Base-by-base conservation (phyloP, 2,113 vertebrate genomes). In the Hippocampus zosterae region DNA sequence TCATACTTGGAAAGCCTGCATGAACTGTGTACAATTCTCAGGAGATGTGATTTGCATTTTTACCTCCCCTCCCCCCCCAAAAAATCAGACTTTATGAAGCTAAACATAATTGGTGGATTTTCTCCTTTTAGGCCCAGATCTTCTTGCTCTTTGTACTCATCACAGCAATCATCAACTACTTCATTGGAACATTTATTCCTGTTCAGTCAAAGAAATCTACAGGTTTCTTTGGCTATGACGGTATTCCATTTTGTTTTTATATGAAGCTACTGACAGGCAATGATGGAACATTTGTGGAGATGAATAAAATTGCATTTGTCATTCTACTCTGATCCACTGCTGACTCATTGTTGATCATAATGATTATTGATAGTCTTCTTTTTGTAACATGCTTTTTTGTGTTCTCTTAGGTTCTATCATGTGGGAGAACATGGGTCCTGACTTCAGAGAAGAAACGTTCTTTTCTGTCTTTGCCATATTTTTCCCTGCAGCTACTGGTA, bases 391-490 rank as follows among this genome's bases (percentile, higher is more conserved):
- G n/a, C 8, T 62, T 65, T 37, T 59, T 33, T 25, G 23, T 41
- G 11, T 64, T 74, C 41, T 25, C 1, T 57, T 71, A 99, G 97
- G 84, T 68, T 85, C 91, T 37, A 95, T 99, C 90, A 93, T 99
- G 93, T 90, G 83, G 88, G 97, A 98, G 74, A 98, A 99, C 91
- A 96, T 99, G 91, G 94, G 94, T 76, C 96, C 97, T 0, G 92
- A 95, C 88, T 98, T 99, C 68, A 85, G 93, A 77, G 78, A 69
- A 0, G 90, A 93, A 2, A 95, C 94, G 0, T 99, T 99, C 88
- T 98, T 99, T 85, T 97, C 96, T 0, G 95, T 99, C 0, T 99
- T 99, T 83, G 89, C 96, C 67, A 99, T 99, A 84, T 99, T 99
- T 91, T 99, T 99, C 87, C 97, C 97, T 65, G 97, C 97, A 69